Evolutionary conservation across 2,797 vertebrate genomes (phyloP).

Genomic region (Eulemur rubriventer): DNA sequence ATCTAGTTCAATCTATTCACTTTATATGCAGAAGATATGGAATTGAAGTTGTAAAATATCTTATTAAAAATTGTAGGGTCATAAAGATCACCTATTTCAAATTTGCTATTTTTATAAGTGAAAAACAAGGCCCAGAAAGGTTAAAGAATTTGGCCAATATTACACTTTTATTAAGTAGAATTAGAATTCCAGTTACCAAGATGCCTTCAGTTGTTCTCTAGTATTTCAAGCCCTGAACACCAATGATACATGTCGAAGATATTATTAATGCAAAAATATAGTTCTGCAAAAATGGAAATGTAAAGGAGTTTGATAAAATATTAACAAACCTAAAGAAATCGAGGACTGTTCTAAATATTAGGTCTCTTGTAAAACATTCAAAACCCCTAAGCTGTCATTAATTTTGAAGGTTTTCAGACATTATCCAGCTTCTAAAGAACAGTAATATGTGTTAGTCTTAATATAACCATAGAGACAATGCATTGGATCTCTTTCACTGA

Average conservation of each 20-base stretch:
- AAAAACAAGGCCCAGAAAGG: neutral
- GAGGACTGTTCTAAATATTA: neutral
- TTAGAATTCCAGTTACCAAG: neutral
- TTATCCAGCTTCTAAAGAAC: neutral
- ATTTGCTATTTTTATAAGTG: neutral
- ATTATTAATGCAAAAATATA: neutral
- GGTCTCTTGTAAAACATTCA: neutral
- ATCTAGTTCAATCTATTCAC: neutral
- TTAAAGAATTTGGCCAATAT: neutral
- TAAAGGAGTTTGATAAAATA: neutral
- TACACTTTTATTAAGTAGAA: neutral
- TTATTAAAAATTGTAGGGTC: neutral
- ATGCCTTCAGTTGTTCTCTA: neutral
- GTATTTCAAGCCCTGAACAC: neutral
- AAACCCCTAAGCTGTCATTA: neutral
- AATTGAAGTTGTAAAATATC: neutral
- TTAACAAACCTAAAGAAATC: neutral
- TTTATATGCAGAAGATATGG: neutral
- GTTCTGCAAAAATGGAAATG: neutral
- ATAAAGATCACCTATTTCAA: neutral
- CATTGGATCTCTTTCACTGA: neutral
- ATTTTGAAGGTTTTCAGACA: neutral
- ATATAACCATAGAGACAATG: neutral
- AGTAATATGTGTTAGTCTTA: neutral
- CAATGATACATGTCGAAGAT: neutral